These are phyloP conservation scores for Gallinago media DNA, from an alignment of 2,113 vertebrate genomes.

Conservation along the genomic window DNA sequence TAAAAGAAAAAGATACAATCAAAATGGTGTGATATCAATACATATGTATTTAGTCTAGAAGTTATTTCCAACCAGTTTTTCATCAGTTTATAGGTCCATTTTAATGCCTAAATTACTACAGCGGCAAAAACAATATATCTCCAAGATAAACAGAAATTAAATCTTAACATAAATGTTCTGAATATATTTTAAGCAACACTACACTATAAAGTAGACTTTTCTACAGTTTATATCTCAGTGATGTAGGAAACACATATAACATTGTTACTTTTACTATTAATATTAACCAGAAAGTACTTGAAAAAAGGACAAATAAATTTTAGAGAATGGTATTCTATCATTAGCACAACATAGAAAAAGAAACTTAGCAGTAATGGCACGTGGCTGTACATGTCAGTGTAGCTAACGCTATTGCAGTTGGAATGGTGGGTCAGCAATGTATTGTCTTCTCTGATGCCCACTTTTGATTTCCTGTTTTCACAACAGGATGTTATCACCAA, in stretches of 20 bases:
- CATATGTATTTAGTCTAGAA: not conserved
- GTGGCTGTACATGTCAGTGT: not conserved
- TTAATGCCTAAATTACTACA: not conserved
- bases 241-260: not conserved
- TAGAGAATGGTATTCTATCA: not conserved
- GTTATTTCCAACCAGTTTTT: not conserved
- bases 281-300: not conserved
- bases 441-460: not conserved
- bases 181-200: not conserved
- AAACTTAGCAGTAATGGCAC: not conserved
- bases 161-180: not conserved
- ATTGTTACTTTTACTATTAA: not conserved
- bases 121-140: not conserved
- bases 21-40: not conserved
- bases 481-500: not conserved
- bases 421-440: not conserved
- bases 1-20: not conserved
- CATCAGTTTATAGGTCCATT: not conserved
- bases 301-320: not conserved
- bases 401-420: not conserved
- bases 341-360: not conserved
- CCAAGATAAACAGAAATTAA: constrained; percentile 26
- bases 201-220: not conserved
- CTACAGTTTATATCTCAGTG: constrained; percentile 22
- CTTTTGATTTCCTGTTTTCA: not conserved